These are phyloP conservation scores for Argya squamiceps DNA, from an alignment of 2,797 vertebrate genomes.

Conservation along the genomic window DNA sequence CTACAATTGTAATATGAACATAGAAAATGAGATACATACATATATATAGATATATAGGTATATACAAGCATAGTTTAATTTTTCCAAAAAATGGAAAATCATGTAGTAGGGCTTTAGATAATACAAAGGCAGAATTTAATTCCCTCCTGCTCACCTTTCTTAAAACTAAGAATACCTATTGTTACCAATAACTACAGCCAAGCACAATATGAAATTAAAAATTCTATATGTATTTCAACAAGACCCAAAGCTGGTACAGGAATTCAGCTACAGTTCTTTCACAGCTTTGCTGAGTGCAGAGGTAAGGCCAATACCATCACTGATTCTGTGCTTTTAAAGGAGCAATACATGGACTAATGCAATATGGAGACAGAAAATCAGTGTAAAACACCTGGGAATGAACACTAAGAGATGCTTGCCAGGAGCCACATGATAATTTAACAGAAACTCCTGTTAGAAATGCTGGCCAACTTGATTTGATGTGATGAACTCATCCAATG, in stretches of 20 bases:
- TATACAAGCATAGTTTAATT: not conserved
- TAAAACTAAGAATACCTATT: not conserved
- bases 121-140: not conserved
- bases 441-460: not conserved
- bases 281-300: not conserved
- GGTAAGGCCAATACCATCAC: not conserved
- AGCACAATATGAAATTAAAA: not conserved
- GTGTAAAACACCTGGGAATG: not conserved
- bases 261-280: not conserved
- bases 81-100: not conserved
- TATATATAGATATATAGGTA: not conserved
- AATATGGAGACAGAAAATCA: not conserved
- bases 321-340: not conserved
- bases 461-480: not conserved
- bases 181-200: not conserved
- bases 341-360: not conserved
- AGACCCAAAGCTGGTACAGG: not conserved
- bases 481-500: not conserved
- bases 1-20: not conserved
- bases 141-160: not conserved
- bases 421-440: not conserved
- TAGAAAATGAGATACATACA: not conserved
- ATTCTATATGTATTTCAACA: not conserved
- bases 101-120: not conserved
- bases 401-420: not conserved